Base-by-base conservation (phyloP, 2,113 vertebrate genomes). In the Cromileptes altivelis region DNA sequence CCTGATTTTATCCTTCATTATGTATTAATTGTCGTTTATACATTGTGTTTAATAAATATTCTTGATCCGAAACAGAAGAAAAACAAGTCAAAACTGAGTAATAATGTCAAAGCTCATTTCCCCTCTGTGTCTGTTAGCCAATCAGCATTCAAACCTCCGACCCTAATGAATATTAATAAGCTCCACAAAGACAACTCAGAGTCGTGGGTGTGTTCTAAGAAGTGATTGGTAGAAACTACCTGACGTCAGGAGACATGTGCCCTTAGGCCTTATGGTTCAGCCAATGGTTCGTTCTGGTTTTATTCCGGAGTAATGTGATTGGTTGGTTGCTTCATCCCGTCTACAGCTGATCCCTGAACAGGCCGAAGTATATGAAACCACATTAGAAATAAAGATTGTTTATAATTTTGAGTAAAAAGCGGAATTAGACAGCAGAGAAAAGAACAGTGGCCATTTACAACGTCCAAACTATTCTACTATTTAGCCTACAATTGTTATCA, bases 261-360 rank as follows among this genome's bases (percentile, higher is more conserved):
- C 6, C 21, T 0, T 0, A 4, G 42, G 42, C 42, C 42, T 45
- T 11, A 7, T 12, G 18, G 45, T 3, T 0, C 19, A 79, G 81
- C 85, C 88, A 89, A 89, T 90, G 12, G 30, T 87, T 86, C 84
- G 88, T 91, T 90, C 50, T 7, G 57, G 25, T 70, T 77, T 25
- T 47, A 6, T 47, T 81, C 21, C 7, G 10, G 25, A 21, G 40
- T 13, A 15, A 57, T 82, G 23, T 78, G 78, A 92, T 92, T 89
- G 82, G 88, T 68, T 70, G 47, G 5, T 33, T 45, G 30, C 18
- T 3, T 14, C 53, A 13, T 14, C 15, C 33, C 21, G 13, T 18
- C 4, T 12, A 15, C 11, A 23, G 2, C 64, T 25, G 30, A 23
- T 45, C 10, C n/a, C 9, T 4, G 3, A 33, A 27, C 17, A 8